Base-by-base conservation (phyloP, 2,113 vertebrate genomes). In the Hippocampus barbouri region DNA sequence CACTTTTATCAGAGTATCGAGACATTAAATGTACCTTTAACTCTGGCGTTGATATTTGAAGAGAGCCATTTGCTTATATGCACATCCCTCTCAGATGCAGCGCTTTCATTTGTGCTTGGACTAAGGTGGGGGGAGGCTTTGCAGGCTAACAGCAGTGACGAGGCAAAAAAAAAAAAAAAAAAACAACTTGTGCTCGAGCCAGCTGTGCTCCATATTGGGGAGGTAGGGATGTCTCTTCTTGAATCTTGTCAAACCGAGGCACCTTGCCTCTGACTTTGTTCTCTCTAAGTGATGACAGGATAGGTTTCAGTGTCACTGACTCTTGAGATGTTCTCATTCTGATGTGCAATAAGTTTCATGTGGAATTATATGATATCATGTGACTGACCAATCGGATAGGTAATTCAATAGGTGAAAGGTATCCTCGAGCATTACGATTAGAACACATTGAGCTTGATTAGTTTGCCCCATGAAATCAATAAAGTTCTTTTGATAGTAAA, bases 151-250 rank as follows among this genome's bases (percentile, higher is more conserved):
- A 85, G 84, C 88, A 88, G 87, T 91, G 90, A 91, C 90, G 59
- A 88, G 81, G 90, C 90, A 89, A 86, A 89, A 89, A 91, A 85
- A 30, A 45, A n/a, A n/a, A n/a, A 64, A 34, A 34, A 45, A 65
- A 34, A 62, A 8, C 16, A 49, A 68, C 47, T 38, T n/a, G 38
- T n/a, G 49, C 49, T 53, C 66, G n/a, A 27, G 64, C 43, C 64
- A 72, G 84, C 83, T 88, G 87, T 83, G 73, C 83, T 87, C 79
- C 80, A 81, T 86, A 84, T 79, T 83, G 82, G 73, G 69, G 73
- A 73, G 68, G 83, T 66, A 56, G 27, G 16, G 59, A 54, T 71
- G 76, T 73, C 76, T 74, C 43, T 75, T 18, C 18, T 70, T 56
- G 77, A 78, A 76, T 85, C 71, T 79, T 54, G 9, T 43, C 63